Base-by-base conservation (phyloP, 2,888 invertebrate genomes). In the Cheilosia vulpina region DNA sequence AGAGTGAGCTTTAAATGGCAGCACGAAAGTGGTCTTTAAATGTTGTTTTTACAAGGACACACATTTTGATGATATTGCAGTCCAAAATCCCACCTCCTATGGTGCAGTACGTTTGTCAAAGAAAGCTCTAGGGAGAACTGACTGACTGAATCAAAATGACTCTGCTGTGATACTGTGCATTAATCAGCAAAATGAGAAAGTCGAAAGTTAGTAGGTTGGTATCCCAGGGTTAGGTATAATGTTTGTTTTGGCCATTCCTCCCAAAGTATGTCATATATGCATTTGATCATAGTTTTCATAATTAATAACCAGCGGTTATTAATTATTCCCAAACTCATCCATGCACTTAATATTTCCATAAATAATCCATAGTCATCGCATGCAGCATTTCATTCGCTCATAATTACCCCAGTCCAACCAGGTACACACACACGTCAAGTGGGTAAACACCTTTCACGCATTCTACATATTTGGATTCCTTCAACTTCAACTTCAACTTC, bases 301-400 rank as follows among this genome's bases (percentile, higher is more conserved):
- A 82, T 78, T 73, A 63, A 78, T 57, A 68, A 63, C 50, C 62
- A 43, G 41, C n/a, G 55, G 66, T 68, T 68, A 43, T 55, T 73
- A 83, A 13, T 62, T 43, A 34, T 73, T 73, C 62, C 68, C 57
- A 38, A 62, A 63, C 24, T 45, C 31, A 71, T 34, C 57, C 11
- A 13, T 5, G 31, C 15, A 65, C n/a, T 21, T 21, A 63, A 63
- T 31, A 57, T 62, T 66, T 31, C 41, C 65, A 71, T 72, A 72
- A 72, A 27, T 55, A 55, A 13, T 41, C 52, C n/a, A 52, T 19
- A 50, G 63, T 24, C 52, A 41, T 66, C 7, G 9, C 45, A 45
- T 17, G 41, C 53, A 15, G 53, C 27, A 52, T 11, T 45, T n/a
- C 43, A 27, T 45, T 45, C 47, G 31, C n/a, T 73, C 63, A 63